phyloP scores from a whole-genome alignment of 2,797 vertebrate species.

The Sebastes goodei region DNA sequence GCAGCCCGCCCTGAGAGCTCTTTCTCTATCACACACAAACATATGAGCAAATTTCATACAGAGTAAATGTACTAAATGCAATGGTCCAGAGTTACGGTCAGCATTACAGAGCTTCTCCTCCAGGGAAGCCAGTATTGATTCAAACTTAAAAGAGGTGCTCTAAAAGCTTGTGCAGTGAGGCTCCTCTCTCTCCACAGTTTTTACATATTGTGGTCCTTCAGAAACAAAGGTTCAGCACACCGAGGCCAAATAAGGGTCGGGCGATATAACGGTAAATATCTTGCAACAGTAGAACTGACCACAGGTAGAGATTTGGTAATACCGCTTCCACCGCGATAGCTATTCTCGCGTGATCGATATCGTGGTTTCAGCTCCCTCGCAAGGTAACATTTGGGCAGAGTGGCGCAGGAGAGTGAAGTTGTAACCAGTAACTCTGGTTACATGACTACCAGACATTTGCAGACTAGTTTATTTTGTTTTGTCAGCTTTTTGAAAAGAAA shows the following conservation, averaged over 20 bases:
- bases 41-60: not conserved
- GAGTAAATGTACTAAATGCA: conserved; percentile 35
- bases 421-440: not conserved
- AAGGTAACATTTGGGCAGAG: not conserved
- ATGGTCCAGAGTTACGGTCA: conserved; percentile 33
- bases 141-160: conserved; percentile 34
- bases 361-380: not conserved
- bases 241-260: no score
- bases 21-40: not conserved
- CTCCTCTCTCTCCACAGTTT: conserved; percentile 23
- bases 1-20: not conserved
- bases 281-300: no score
- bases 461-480: no score
- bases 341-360: not conserved
- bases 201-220: not conserved
- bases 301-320: no score
- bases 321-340: no score
- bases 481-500: no score
- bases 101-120: conserved; percentile 29
- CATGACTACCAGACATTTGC: not conserved
- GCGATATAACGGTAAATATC: no score
- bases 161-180: conserved; percentile 46
- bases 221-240: not conserved
- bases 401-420: not conserved
- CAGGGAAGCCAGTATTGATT: conserved; percentile 45